Conservation (phyloP, 1,140 invertebrate species). For the Aphaenogaster ashmeadi region DNA sequence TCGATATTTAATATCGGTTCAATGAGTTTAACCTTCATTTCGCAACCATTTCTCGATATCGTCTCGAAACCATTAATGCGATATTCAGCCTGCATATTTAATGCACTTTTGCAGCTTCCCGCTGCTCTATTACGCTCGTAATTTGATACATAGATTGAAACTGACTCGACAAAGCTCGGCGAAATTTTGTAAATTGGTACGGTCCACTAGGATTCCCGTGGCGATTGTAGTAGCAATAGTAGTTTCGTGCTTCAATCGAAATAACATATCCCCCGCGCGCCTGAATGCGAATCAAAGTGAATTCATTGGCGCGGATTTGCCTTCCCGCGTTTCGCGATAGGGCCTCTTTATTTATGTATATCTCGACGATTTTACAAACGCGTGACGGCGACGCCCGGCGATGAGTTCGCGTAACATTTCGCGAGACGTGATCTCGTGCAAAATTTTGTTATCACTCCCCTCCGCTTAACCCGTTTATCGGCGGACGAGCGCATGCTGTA, state of each 20-base stretch:
- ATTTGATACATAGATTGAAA: constrained; percentile 47
- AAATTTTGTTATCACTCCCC: constrained; percentile 22
- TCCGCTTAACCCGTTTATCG: constrained; percentile 48
- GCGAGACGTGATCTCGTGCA: constrained; percentile 20
- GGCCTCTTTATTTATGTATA: constrained; percentile 24
- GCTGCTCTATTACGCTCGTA: constrained; percentile 28
- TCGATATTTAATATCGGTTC: constrained; percentile 36
- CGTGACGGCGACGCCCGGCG: not conserved
- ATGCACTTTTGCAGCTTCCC: constrained; percentile 30
- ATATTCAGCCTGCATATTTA: constrained; percentile 41
- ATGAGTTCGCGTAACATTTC: constrained; percentile 35
- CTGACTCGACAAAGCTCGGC: constrained; percentile 44
- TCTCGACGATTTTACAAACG: constrained; percentile 26
- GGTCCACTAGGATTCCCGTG: constrained; percentile 39
- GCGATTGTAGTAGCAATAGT: constrained; percentile 34
- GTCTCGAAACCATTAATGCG: constrained; percentile 42
- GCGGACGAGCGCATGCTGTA: not conserved
- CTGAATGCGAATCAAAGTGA: constrained; percentile 18
- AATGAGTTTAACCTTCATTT: constrained; percentile 26
- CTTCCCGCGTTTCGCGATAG: not conserved
- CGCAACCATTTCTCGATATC: constrained; percentile 14
- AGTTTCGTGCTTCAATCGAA: constrained; percentile 30
- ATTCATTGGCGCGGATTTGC: constrained; percentile 6
- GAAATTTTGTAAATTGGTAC: constrained; percentile 55
- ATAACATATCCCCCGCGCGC: constrained; percentile 33